Base-by-base conservation (phyloP, 2,888 invertebrate genomes). In the Tetragonisca angustula region DNA sequence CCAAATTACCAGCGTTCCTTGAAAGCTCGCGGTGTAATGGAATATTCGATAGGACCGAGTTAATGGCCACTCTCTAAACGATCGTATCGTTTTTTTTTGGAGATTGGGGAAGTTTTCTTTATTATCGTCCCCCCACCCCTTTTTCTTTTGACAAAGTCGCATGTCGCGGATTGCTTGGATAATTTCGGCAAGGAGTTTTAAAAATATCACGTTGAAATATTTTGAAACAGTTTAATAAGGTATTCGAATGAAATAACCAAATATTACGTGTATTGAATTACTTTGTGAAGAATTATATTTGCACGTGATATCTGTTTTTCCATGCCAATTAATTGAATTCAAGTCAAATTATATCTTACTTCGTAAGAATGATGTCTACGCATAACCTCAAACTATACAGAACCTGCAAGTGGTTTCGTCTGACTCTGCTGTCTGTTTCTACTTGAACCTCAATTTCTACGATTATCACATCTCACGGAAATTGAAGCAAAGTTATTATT, bases 11-110 rank as follows among this genome's bases (percentile, higher is more conserved):
- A 19, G 54, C 36, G 43, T 43, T 43, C 54, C 43, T 21, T 21
- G 27, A 61, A 77, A 77, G 68, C 52, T 79, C 62, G 21, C n/a
- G 6, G 32, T 24, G 49, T 61, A 70, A 70, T 61, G 21, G 27
- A 24, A 43, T 43, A 77, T 59, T 62, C 52, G 9, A 61, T 62
- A 17, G 43, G 43, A 59, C 54, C 59, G 19, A 49, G 17, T 36
- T 52, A 43, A 49, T 52, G 27, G 4, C 13, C 11, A 21, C 27
- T 3, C 4, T 13, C 4, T 24, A 27, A 32, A 64, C 2, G 27
- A 72, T 72, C 21, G 21, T 27, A 13, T 15, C 17, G 5, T 15
- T 3, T 21, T 52, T 52, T 52, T 52, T 52, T 32, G 4, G 13
- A 21, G 13, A 52, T 21, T 21, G 5, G 3, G 17, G 3, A 21